Conservation (phyloP, 2,113 vertebrate genomes). For the Upupa epops region DNA sequence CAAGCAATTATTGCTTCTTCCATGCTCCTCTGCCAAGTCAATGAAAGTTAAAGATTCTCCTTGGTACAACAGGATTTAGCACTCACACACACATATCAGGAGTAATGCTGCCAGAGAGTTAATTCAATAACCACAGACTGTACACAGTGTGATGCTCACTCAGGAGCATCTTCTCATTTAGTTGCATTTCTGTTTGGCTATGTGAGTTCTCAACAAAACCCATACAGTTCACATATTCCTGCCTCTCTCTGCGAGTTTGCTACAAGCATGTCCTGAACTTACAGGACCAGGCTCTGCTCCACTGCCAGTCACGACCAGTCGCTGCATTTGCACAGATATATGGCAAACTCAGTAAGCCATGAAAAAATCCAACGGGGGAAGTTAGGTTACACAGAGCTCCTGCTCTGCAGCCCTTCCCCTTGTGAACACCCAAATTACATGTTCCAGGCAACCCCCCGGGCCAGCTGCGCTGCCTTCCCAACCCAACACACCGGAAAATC, state of each 20-base stretch:
- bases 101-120: background rate
- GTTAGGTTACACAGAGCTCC: background rate
- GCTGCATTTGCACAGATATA: rapidly evolving
- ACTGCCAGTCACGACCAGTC: rapidly evolving
- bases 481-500: background rate
- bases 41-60: background rate
- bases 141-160: background rate
- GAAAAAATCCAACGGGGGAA: background rate
- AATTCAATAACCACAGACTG: background rate
- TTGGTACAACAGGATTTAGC: background rate
- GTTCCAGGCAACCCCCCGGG: rapidly evolving
- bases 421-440: background rate
- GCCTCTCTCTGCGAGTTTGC: rapidly evolving
- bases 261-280: background rate
- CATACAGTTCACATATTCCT: background rate
- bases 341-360: background rate
- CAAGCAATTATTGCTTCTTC: background rate
- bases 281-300: background rate
- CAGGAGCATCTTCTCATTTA: background rate
- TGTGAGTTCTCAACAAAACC: background rate
- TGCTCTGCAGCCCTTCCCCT: background rate
- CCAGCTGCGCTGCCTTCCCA: background rate
- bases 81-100: rapidly evolving
- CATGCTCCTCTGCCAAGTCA: background rate
- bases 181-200: background rate